These are phyloP conservation scores for Erpornis zantholeuca DNA, from an alignment of 2,113 vertebrate genomes.

Conservation along the genomic window DNA sequence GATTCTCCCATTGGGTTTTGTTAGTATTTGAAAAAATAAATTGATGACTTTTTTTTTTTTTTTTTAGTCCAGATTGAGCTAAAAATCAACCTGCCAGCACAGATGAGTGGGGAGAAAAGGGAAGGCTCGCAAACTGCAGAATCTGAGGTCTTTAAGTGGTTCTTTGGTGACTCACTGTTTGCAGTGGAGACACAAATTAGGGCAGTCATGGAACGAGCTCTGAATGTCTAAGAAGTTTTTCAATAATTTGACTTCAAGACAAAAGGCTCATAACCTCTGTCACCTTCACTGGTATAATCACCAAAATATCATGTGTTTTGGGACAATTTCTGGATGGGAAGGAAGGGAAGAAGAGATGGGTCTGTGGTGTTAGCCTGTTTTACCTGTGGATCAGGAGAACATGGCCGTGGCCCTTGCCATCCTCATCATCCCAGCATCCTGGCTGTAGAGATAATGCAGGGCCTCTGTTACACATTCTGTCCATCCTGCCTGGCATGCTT, in stretches of 20 bases:
- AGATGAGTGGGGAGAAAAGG: background rate
- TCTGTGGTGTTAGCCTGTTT: background rate
- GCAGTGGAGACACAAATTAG: background rate
- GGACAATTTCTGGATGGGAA: background rate
- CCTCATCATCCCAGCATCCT: background rate
- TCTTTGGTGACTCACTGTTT: background rate
- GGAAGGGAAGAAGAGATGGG: background rate
- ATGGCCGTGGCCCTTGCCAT: background rate
- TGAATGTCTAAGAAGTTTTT: background rate
- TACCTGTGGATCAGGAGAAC: background rate
- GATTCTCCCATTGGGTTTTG: conserved; percentile 49
- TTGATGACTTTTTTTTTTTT: background rate
- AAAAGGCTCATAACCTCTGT: background rate
- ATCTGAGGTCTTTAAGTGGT: background rate
- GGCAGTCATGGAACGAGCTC: background rate
- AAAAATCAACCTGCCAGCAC: conserved; percentile 17
- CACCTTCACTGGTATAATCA: background rate
- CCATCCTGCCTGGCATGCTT: background rate
- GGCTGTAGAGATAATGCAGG: background rate
- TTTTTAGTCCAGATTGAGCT: background rate
- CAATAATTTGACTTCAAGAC: background rate
- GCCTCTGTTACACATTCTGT: background rate
- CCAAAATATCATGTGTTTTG: background rate
- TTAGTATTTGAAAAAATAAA: conserved; percentile 35
- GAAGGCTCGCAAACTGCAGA: background rate